phyloP scores from a whole-genome alignment of 2,797 vertebrate genomes.

The Odontamblyopus rebecca region DNA sequence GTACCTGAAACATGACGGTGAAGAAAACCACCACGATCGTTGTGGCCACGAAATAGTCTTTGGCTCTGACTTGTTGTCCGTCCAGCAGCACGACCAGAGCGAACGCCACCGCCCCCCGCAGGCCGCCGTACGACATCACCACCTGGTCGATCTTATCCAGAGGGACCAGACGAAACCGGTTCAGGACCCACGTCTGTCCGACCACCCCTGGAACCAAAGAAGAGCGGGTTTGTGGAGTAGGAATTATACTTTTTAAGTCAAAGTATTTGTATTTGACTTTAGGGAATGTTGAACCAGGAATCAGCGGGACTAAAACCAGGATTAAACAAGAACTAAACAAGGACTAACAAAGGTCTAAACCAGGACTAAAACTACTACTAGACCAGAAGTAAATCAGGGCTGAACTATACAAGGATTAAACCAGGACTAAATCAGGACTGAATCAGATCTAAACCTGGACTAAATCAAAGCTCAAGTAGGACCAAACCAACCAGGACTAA shows the following conservation, averaged over 20 bases:
- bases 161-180: constrained; percentile 90
- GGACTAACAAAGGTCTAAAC: too few relatives aligned
- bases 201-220: constrained; percentile 81
- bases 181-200: constrained; percentile 90
- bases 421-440: too few relatives aligned
- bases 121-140: constrained; percentile 96
- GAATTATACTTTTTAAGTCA: neutral
- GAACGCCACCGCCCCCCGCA: constrained; percentile 92
- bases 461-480: too few relatives aligned
- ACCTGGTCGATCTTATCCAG: constrained; percentile 95
- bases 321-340: too few relatives aligned
- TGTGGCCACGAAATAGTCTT: constrained; percentile 94
- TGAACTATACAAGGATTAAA: too few relatives aligned
- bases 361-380: too few relatives aligned
- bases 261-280: neutral
- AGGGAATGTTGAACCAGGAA: too few relatives aligned
- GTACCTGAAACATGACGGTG: constrained; percentile 95
- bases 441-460: too few relatives aligned
- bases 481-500: too few relatives aligned
- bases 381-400: too few relatives aligned
- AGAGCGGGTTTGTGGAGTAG: neutral
- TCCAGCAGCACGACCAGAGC: constrained; percentile 92
- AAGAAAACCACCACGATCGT: constrained; percentile 95
- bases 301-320: too few relatives aligned
- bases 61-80: constrained; percentile 84